Base-by-base conservation (phyloP, 2,888 invertebrate genomes). In the Pyrocoelia pectoralis region DNA sequence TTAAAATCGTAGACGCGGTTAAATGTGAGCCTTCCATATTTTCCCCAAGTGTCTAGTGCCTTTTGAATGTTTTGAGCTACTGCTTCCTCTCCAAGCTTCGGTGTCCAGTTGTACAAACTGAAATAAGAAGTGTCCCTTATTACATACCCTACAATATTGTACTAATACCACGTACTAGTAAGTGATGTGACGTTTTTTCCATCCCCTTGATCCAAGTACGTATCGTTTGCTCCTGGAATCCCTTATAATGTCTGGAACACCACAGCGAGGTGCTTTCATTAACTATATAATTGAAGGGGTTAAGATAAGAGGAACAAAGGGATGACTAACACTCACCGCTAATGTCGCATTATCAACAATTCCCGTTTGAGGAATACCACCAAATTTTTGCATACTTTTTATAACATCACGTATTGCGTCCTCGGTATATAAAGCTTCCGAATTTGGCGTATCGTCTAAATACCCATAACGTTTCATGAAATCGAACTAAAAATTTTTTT, bases 381-480 rank as follows among this genome's bases (percentile, higher is more conserved):
- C 92, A 79, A 88, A 92, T 70, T 83, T 86, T 79, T 93, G 93
- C 79, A 92, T 83, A 68, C 83, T 84, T 74, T 83, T 86, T 15
- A 93, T 83, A 0, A 89, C 89, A 13, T 86, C 85, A 6, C 85
- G 80, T 28, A 91, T 81, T 1, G 89, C 87, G 56, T 84, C 83
- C 68, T 87, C 83, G 1, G 88, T 86, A 79, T 88, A 89, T 5
- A 89, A 79, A 17, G 86, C 85, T 70, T 86, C 89, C 0, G 88
- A 85, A 58, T 84, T 83, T 1, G 78, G 81, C 0, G 80, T 79
- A 46, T 78, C 74, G 56, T 84, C 83, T 49, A 92, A 78, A 78
- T 92, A 92, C 2, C 92, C 92, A 81, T 86, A 92, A 67, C 83
- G 84, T 74, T 86, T 85, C 86, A 92, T 85, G 75, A 90, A 92